Evolutionary conservation across 2,797 vertebrate species (phyloP), one percentile per base, ranked within the genome.

Genomic region (Alauda arvensis): DNA sequence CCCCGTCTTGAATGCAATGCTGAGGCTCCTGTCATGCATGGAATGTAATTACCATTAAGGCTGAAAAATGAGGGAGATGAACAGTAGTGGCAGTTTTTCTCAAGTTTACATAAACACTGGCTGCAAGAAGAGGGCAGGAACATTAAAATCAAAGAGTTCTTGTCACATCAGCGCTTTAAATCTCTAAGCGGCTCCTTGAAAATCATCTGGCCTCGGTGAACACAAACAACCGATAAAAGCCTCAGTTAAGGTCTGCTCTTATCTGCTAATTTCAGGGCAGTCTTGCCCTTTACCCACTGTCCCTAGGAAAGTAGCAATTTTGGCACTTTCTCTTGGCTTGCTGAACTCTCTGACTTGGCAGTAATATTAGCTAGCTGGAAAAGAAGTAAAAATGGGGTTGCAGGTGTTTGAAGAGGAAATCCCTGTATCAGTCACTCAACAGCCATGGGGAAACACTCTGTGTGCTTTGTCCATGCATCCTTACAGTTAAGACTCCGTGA

Each of bases 41-140:
- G 96, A 96, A 96, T 97, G 96, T 96, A 96, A 97, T 97, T 96
- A 96, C 92, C 95, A 97, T 96, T 96, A 97, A 94, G 95, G 94
- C 53, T 98, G 97, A 97, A 97, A 97, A 97, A 97, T 85, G 96
- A 97, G 96, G 83, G 91, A 77, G 92, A 95, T 95, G 96, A 97
- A 95, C 93, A 94, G 94, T 89, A 95, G 95, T 97, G 96, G 96
- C 96, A 97, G 96, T 94, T 96, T 97, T 97, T 96, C 96, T 96
- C 95, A 96, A 96, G 97, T 97, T 96, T 97, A 95, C 94, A 85
- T 97, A 97, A 97, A 97, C 96, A 96, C 85, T 89, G 93, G 83
- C 96, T 92, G 70, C 82, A 93, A 93, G 92, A 94, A 95, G 95
- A 94, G 62, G 88, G 94, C 93, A 95, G 95, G 87, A 94, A 95